phyloP scores from a whole-genome alignment of 1,140 invertebrate species.

The Cryptotermes secundus region DNA sequence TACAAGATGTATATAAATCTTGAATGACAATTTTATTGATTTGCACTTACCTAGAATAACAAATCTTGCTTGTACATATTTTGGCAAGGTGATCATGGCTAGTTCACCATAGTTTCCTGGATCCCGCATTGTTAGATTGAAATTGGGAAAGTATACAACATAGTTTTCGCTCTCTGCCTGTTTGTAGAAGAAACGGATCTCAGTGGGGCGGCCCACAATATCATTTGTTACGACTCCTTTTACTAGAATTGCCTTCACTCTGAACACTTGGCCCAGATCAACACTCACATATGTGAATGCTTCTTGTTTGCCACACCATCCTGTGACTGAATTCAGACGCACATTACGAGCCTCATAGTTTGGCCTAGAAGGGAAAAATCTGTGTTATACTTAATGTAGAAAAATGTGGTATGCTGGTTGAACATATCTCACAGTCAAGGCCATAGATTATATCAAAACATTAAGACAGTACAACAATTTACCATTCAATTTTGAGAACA shows the following conservation, averaged over 20 bases:
- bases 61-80: slow-evolving; percentile 89
- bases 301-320: slow-evolving; percentile 93
- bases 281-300: slow-evolving; percentile 95
- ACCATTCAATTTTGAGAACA: no score
- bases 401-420: no score
- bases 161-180: slow-evolving; percentile 90
- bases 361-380: slow-evolving; percentile 52
- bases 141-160: slow-evolving; percentile 94
- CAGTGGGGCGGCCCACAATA: slow-evolving; percentile 89
- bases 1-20: no score
- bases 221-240: slow-evolving; percentile 94
- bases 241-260: slow-evolving; percentile 88
- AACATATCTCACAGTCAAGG: no score
- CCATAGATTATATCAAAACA: no score
- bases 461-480: no score
- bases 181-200: slow-evolving; percentile 97
- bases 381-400: no score
- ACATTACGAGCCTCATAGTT: slow-evolving; percentile 91
- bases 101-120: slow-evolving; percentile 93
- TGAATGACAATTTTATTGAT: not conserved
- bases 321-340: slow-evolving; percentile 88
- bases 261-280: slow-evolving; percentile 85
- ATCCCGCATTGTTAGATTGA: slow-evolving; percentile 89
- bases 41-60: slow-evolving; percentile 72
- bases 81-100: slow-evolving; percentile 92